Conservation (phyloP, 2,113 vertebrate genomes). For the Notiomystis cincta region DNA sequence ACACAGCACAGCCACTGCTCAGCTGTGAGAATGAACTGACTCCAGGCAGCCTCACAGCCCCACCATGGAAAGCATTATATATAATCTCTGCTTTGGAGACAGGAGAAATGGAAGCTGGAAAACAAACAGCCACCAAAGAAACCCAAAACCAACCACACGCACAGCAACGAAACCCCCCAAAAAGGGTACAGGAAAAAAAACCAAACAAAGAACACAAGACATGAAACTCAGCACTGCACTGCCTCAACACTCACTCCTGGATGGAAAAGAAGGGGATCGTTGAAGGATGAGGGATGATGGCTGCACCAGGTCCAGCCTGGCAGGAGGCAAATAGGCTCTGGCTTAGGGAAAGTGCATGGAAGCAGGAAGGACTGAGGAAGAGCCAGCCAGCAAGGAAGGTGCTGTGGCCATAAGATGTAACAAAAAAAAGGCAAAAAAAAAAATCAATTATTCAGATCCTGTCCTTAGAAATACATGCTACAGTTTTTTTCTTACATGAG, state of each 20-base stretch:
- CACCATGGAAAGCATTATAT: not conserved
- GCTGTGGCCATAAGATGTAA: not conserved
- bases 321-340: not conserved
- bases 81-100: not conserved
- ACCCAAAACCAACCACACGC: not conserved
- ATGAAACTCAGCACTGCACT: fast-evolving
- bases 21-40: not conserved
- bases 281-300: not conserved
- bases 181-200: fast-evolving
- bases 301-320: not conserved
- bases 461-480: not conserved
- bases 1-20: not conserved
- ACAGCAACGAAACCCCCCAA: fast-evolving
- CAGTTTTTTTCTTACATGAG: not conserved
- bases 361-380: not conserved
- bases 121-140: not conserved
- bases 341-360: not conserved
- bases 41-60: not conserved
- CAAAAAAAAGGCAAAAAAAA: not conserved
- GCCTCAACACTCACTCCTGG: not conserved
- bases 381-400: not conserved
- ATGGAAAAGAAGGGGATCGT: not conserved
- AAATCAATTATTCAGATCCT: not conserved
- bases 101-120: not conserved
- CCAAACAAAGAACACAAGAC: fast-evolving